Percentiles rank a stretch among this genome's conserved stretches.
Conservation (phyloP, 1,140 invertebrate genomes). For the Zaprionus lachaisei region DNA sequence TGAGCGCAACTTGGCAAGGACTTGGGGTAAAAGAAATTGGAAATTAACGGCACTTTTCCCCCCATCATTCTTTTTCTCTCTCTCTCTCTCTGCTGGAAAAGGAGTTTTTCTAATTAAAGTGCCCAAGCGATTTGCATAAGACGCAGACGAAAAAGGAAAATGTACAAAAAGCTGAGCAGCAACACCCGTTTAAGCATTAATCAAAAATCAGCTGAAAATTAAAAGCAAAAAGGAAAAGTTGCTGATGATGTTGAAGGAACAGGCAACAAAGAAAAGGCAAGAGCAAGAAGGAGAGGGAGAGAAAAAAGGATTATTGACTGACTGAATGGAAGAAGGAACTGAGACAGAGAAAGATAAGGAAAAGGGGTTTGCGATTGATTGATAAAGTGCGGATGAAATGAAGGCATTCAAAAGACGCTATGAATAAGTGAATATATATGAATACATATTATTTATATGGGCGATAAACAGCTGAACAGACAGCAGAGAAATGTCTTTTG, state of each 20-base stretch:
- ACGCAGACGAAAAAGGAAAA: conserved; percentile 13
- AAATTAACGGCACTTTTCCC: conserved; percentile 63
- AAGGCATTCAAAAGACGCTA: conserved; percentile 15
- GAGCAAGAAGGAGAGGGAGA: neutral
- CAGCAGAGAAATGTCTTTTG: neutral
- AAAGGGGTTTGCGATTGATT: conserved; percentile 13
- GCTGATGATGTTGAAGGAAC: conserved; percentile 28
- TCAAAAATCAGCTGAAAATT: conserved; percentile 81
- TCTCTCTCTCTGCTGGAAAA: neutral
- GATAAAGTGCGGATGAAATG: conserved; percentile 24
- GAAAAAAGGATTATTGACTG: conserved; percentile 68
- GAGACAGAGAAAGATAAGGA: neutral
- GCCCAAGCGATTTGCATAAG: conserved; percentile 74
- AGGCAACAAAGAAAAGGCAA: conserved; percentile 26
- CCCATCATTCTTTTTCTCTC: neutral
- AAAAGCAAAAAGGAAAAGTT: conserved; percentile 60
- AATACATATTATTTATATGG: neutral
- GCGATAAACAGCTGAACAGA: neutral
- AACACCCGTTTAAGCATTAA: conserved; percentile 76
- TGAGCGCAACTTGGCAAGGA: conserved; percentile 34
- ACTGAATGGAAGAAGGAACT: conserved; percentile 2
- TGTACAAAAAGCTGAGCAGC: conserved; percentile 52
- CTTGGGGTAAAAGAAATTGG: conserved; percentile 7
- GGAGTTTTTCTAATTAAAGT: conserved; percentile 74
- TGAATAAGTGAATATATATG: conserved; percentile 7